A percentile compares a stretch with the other conserved stretches of the same genome.
These are phyloP conservation scores for Dicrurus megarhynchus DNA, from an alignment of 2,113 vertebrate species.

Conservation along the genomic window DNA sequence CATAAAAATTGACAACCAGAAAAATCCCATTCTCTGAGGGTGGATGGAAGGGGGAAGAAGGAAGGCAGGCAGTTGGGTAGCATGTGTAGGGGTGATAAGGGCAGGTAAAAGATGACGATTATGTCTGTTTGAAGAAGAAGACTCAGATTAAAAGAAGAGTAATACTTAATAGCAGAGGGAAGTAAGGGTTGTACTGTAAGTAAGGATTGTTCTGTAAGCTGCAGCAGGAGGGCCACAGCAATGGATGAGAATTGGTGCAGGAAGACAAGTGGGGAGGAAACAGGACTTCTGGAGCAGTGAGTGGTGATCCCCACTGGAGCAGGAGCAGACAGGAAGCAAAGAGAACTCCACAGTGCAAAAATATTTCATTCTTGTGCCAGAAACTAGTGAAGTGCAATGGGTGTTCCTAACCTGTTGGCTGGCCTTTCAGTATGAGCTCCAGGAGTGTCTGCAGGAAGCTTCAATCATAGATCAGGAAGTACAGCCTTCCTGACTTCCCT, in stretches of 20 bases:
- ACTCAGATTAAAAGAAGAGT: not conserved
- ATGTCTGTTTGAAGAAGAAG: not conserved
- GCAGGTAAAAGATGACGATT: not conserved
- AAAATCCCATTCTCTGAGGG: not conserved
- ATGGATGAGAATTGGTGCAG: not conserved
- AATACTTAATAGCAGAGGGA: not conserved
- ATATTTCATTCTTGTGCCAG: not conserved
- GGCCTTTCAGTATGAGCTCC: not conserved
- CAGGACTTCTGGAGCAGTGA: not conserved
- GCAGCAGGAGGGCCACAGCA: not conserved
- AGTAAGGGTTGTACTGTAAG: not conserved
- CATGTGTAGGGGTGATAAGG: not conserved
- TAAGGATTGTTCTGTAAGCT: not conserved
- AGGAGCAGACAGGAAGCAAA: not conserved
- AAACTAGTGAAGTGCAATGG: not conserved
- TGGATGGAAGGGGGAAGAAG: not conserved
- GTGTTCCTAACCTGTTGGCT: not conserved
- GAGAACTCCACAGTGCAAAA: not conserved
- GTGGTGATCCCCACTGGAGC: not conserved
- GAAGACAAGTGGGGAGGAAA: not conserved
- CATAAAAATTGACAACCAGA: not conserved
- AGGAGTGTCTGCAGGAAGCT: not conserved
- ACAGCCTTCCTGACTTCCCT: not conserved
- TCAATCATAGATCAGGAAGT: not conserved
- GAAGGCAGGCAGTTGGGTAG: not conserved